phyloP scores from a whole-genome alignment of 1,140 invertebrate genomes.

The Chironomus striatipennis region DNA sequence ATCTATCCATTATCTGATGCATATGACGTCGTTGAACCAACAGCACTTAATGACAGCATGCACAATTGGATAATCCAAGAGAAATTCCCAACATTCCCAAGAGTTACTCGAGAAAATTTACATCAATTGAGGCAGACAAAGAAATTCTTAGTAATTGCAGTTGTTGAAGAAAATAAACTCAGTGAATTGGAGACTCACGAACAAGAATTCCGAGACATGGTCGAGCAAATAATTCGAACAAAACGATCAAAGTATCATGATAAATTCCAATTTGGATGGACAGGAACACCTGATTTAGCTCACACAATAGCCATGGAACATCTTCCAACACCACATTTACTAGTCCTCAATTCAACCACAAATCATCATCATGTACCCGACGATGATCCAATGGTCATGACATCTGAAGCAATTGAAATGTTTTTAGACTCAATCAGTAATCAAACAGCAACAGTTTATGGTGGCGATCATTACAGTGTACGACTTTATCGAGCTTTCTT shows the following conservation, averaged over 20 bases:
- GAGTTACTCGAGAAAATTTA: slow-evolving; percentile 70
- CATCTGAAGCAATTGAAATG: slow-evolving; percentile 64
- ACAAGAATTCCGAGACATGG: slow-evolving; percentile 73
- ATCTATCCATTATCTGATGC: slow-evolving; percentile 54
- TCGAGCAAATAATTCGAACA: slow-evolving; percentile 69
- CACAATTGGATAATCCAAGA: slow-evolving; percentile 84
- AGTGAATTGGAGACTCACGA: slow-evolving; percentile 72
- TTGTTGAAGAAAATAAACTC: slow-evolving; percentile 81
- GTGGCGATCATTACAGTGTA: slow-evolving; percentile 66
- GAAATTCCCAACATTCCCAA: slow-evolving; percentile 82
- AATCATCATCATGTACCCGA: slow-evolving; percentile 85
- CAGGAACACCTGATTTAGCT: slow-evolving; percentile 72
- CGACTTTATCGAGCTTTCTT: slow-evolving; percentile 66
- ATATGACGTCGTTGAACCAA: slow-evolving; percentile 43
- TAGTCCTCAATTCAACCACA: slow-evolving; percentile 83
- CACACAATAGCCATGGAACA: slow-evolving; percentile 85
- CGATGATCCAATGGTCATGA: slow-evolving; percentile 70
- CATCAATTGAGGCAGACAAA: slow-evolving; percentile 73
- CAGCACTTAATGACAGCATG: slow-evolving; percentile 56
- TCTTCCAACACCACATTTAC: slow-evolving; percentile 71
- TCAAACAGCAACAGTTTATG: slow-evolving; percentile 65
- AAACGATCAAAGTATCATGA: slow-evolving; percentile 70
- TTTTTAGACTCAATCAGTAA: slow-evolving; percentile 69
- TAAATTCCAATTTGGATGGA: slow-evolving; percentile 88
- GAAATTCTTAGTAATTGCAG: slow-evolving; percentile 77